These are phyloP conservation scores for Tautogolabrus adspersus DNA, from an alignment of 2,113 vertebrate species.

Conservation along the genomic window DNA sequence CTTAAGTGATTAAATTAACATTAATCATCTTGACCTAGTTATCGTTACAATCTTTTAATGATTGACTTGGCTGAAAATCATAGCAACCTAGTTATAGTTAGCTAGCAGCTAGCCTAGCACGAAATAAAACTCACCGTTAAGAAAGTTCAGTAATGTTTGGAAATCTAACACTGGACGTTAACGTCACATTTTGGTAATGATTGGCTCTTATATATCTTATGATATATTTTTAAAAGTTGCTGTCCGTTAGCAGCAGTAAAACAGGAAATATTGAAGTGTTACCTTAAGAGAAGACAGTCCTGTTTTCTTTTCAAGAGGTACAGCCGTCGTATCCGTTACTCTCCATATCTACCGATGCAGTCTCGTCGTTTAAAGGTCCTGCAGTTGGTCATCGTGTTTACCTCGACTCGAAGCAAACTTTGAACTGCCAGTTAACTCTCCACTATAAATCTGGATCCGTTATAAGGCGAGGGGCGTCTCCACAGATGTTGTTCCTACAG, in stretches of 20 bases:
- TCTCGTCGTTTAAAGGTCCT: neutral
- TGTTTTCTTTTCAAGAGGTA: neutral
- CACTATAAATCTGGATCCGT: conserved; percentile 32
- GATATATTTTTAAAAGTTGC: neutral
- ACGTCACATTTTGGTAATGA: no score
- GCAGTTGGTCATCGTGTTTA: neutral
- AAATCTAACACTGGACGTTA: no score
- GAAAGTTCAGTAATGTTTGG: no score
- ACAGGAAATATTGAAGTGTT: neutral
- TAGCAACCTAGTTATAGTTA: no score
- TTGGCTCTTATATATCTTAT: no score
- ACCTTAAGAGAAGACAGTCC: conserved; percentile 3
- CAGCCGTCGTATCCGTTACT: neutral
- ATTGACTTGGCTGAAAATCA: no score
- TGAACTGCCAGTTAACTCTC: conserved; percentile 7
- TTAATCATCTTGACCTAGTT: no score
- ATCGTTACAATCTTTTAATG: no score
- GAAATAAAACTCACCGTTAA: no score
- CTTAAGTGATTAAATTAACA: no score
- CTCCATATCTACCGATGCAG: neutral
- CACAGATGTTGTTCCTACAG: conserved; percentile 4
- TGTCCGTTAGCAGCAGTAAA: neutral
- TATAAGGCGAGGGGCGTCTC: conserved; percentile 16
- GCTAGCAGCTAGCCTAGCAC: no score
- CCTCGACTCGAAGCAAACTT: conserved; percentile 11